phyloP scores from a whole-genome alignment of 1,140 invertebrate species.

The Pollicipes pollicipes region DNA sequence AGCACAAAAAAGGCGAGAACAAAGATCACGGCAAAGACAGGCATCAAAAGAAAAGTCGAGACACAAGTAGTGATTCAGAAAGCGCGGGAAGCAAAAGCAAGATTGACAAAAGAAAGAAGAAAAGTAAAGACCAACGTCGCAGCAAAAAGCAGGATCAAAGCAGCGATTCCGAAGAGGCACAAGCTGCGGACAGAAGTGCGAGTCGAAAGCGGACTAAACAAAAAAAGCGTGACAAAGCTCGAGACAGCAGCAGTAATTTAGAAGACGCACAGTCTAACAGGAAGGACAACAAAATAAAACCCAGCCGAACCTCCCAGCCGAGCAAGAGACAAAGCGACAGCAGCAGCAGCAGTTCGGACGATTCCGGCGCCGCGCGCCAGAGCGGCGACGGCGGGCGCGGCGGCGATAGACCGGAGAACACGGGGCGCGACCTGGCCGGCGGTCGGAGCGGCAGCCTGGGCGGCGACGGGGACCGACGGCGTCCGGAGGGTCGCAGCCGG shows the following conservation, averaged over 20 bases:
- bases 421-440: neutral
- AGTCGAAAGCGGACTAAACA: constrained; percentile 1
- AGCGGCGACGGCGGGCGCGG: too few relatives aligned
- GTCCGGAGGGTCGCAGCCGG: neutral
- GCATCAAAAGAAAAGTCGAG: neutral
- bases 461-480: neutral
- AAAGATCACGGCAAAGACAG: neutral
- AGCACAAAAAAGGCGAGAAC: too few relatives aligned
- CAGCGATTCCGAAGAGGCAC: neutral
- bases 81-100: too few relatives aligned
- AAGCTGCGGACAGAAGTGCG: neutral
- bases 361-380: too few relatives aligned
- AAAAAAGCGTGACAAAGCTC: neutral
- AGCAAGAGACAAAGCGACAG: neutral
- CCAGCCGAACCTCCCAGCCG: too few relatives aligned
- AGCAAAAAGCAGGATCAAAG: neutral
- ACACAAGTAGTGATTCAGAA: neutral
- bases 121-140: neutral
- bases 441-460: too few relatives aligned
- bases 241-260: neutral
- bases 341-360: neutral
- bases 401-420: too few relatives aligned
- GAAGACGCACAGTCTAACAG: neutral
- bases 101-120: constrained; percentile 3
- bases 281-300: neutral